phyloP scores from a whole-genome alignment of 92 coral and sea anemone genomes.

The Micromussa lordhowensis region DNA sequence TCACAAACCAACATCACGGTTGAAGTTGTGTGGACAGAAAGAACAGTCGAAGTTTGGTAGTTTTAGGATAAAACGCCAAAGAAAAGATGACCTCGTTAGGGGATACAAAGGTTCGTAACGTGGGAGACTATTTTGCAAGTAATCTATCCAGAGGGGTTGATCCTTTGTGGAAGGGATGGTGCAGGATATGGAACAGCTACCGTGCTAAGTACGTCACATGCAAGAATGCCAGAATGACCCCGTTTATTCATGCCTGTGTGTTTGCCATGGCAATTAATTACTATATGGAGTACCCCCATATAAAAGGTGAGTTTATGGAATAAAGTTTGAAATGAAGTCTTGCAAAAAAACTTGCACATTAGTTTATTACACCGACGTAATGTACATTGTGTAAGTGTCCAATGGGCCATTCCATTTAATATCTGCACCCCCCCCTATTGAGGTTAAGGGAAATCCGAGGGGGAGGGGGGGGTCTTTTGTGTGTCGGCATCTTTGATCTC shows the following conservation, averaged over 20 bases:
- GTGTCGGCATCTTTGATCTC: too few species aligned
- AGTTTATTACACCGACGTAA: too few species aligned
- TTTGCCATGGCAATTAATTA: slow-evolving; percentile 82
- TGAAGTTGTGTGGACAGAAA: slow-evolving; percentile 19
- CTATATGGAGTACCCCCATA: slow-evolving; percentile 82
- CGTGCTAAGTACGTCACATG: slow-evolving; percentile 85
- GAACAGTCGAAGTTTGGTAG: background rate
- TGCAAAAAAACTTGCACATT: background rate
- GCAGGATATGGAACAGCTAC: slow-evolving; percentile 87
- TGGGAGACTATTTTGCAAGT: slow-evolving; percentile 68
- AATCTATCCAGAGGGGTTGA: slow-evolving; percentile 65
- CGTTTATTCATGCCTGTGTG: slow-evolving; percentile 82
- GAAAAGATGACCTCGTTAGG: slow-evolving; percentile 81
- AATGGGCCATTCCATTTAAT: too few species aligned
- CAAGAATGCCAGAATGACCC: slow-evolving; percentile 88
- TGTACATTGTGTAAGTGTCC: too few species aligned
- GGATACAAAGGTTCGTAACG: slow-evolving; percentile 80
- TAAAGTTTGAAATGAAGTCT: background rate
- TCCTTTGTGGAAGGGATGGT: slow-evolving; percentile 83
- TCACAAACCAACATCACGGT: slow-evolving; percentile 47
- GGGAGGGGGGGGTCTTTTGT: too few species aligned
- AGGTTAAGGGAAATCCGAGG: too few species aligned
- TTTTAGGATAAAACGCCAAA: slow-evolving; percentile 3
- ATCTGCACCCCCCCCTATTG: too few species aligned
- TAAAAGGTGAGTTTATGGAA: slow-evolving; percentile 65